Evolutionary conservation across 1,140 invertebrate species (phyloP).

Genomic region (Eciton burchellii): DNA sequence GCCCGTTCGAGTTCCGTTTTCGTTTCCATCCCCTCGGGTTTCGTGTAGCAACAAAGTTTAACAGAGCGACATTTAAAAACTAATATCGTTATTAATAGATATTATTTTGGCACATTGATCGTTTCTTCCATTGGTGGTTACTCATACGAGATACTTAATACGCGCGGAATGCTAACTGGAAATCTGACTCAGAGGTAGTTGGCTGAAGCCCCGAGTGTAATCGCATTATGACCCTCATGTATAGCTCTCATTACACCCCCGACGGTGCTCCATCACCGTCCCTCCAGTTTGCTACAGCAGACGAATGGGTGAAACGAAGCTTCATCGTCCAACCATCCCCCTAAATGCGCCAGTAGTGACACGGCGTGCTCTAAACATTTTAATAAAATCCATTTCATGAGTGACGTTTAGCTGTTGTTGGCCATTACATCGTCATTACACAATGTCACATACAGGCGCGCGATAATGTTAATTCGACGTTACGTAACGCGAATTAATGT

Average conservation of each 20-base stretch:
- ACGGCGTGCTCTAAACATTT: slow-evolving; percentile 17
- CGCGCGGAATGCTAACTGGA: slow-evolving; percentile 77
- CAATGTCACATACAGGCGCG: neutral
- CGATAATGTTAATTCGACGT: slow-evolving; percentile 8
- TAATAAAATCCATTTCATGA: slow-evolving; percentile 2
- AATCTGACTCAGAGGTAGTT: slow-evolving; percentile 82
- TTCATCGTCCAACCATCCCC: slow-evolving; percentile 69
- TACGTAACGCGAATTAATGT: too few species aligned
- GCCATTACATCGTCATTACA: slow-evolving; percentile 11
- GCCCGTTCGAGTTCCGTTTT: neutral
- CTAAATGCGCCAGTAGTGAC: neutral
- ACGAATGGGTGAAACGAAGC: slow-evolving; percentile 64
- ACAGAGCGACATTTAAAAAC: neutral
- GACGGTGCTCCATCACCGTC: slow-evolving; percentile 64
- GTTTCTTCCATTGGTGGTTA: slow-evolving; percentile 53
- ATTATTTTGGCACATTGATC: slow-evolving; percentile 14
- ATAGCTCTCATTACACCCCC: slow-evolving; percentile 82
- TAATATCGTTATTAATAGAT: too few species aligned
- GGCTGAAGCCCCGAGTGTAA: slow-evolving; percentile 84
- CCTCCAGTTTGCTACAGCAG: slow-evolving; percentile 24
- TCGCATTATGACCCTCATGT: slow-evolving; percentile 83
- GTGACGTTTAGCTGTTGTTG: slow-evolving; percentile 12
- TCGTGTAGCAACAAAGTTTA: neutral
- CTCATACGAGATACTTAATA: slow-evolving; percentile 78
- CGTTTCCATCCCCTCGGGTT: too few species aligned